Evolutionary conservation across 2,888 invertebrate genomes (phyloP), one percentile per base, ranked within the genome.

Genomic region (Melinopterus prodromus): DNA sequence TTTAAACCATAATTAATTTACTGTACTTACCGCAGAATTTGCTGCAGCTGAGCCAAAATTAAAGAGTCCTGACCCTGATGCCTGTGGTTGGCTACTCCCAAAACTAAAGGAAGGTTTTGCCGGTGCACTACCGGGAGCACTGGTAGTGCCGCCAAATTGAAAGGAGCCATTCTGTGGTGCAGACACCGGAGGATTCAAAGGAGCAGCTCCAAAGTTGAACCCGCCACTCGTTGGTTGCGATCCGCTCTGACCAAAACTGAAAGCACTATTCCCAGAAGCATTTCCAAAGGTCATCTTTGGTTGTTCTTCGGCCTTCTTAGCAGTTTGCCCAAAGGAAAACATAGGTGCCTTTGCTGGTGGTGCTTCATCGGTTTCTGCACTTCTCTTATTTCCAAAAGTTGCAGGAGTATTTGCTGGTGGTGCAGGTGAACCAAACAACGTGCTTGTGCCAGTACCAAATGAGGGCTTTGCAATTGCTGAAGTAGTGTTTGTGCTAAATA

Each of bases 51-150:
- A 83, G 84, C 87, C 88, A 78, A 89, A 90, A 80, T 86, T 88
- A 79, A 88, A 89, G 78, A 88, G 87, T 81, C 85, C 84, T 9
- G 72, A 75, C 6, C 71, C 77, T 7, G 80, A 69, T 70, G 79
- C 72, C 70, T 79, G 74, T 7, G 82, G 72, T 38, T 84, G 76
- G 14, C 86, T 77, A 72, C 85, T 79, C 77, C 88, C 88, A 83
- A 90, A 90, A 81, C 87, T 87, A 81, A 89, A 89, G 16, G 86
- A 82, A 9, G 82, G 77, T 69, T 82, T 84, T 79, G 82, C 83
- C 78, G 82, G 83, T 26, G 26, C 26, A 26, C 26, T 2, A 26
- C 26, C 26, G 2, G 26, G 26, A 79, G 82, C 84, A 78, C 79
- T 86, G 26, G 83, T 79, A 6, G 84, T 76, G 15, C 81, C 76